A percentile compares a stretch with the other conserved stretches of the same genome.
These are phyloP conservation scores for Dorcus hopei DNA, from an alignment of 2,888 invertebrate genomes.

Conservation along the genomic window DNA sequence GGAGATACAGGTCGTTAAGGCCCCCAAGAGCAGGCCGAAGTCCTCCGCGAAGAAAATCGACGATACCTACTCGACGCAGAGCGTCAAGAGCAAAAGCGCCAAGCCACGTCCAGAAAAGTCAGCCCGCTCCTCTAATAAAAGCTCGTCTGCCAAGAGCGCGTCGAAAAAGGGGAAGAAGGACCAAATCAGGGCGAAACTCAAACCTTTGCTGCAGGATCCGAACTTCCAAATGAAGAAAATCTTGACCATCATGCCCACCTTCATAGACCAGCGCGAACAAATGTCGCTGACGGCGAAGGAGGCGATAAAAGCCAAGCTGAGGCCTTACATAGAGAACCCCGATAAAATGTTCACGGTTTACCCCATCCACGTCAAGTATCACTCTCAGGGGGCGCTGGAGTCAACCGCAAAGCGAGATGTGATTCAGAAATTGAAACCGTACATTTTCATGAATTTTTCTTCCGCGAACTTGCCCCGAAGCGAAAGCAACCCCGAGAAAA, in stretches of 20 bases:
- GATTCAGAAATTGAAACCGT: slow-evolving; percentile 8
- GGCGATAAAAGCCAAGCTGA: not conserved
- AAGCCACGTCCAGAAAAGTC: not conserved
- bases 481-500: no score
- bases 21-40: not conserved
- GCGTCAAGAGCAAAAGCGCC: not conserved
- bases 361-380: not conserved
- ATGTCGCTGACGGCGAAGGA: not conserved
- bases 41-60: slow-evolving; percentile 13
- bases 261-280: slow-evolving; percentile 4
- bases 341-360: no score
- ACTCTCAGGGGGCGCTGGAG: not conserved
- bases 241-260: slow-evolving; percentile 29
- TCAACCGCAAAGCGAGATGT: slow-evolving; percentile 16
- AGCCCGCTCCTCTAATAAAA: slow-evolving; percentile 10
- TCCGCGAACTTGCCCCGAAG: no score
- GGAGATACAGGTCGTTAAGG: no score
- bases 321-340: not conserved
- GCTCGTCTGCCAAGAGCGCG: slow-evolving; percentile 10
- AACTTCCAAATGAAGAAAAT: slow-evolving; percentile 22
- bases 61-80: slow-evolving; percentile 9
- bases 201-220: slow-evolving; percentile 22
- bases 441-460: slow-evolving; percentile 11
- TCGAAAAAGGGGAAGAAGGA: slow-evolving; percentile 1
- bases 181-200: slow-evolving; percentile 16